Evolutionary conservation across 2,888 invertebrate genomes (phyloP), one percentile per base, ranked within the genome.

Genomic region (Lithophane leautieri): DNA sequence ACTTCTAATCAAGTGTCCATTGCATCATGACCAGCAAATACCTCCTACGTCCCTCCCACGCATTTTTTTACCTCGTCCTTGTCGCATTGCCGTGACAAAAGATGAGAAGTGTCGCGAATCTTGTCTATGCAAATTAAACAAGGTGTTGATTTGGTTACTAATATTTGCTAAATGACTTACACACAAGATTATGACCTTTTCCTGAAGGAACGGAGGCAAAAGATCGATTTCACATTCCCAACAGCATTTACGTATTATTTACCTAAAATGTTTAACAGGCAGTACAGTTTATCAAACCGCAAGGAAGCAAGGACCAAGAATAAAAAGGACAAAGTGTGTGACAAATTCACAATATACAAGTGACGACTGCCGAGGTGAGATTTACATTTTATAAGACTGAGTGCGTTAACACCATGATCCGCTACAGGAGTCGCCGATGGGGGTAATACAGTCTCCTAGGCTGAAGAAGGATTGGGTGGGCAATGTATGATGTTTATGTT

Each of bases 1-100:
- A 50, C 4, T 14, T 61, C n/a, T 73, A 52, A 73, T 73, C 50
- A 73, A 73, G 50, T n/a, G n/a, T 47, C 22, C 73, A 42, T 73
- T 73, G 60, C 50, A 60, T 73, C 58, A 73, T 60, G 50, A 4
- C 50, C 73, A 73, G 58, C 47, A 70, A 73, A 73, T 40, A 47
- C 25, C 16, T 47, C 56, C 58, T n/a, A 73, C 73, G 60, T 12
- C 11, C 19, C 44, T 9, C 70, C 72, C 44, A 72, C 70, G 70
- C 54, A 34, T 70, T n/a, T 25, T 70, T 34, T n/a, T 47, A 60
- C 40, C 3, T 50, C 25, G 60, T 28, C 22, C 47, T 12, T 71
- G 40, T n/a, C 40, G 40, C 40, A 25, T 40, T 40, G 70, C 6
- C 47, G 19, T 1, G 40, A 67, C 52, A 16, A n/a, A 19, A 14